Percentiles rank a stretch among this genome's conserved stretches.
Conservation (phyloP, 2,113 vertebrate genomes). For the Oenanthe oenanthe region DNA sequence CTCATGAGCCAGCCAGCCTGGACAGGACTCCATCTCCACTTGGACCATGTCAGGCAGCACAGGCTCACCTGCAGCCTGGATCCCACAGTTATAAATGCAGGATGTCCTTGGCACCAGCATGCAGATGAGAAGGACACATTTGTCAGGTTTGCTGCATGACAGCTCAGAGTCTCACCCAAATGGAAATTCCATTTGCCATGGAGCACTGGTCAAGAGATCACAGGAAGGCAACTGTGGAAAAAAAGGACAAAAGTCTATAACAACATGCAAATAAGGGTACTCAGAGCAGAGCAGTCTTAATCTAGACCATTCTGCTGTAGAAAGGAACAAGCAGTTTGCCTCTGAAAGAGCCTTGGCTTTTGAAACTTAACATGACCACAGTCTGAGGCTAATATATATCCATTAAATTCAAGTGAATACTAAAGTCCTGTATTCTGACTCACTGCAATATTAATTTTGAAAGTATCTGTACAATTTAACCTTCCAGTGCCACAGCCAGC, state of each 20-base stretch:
- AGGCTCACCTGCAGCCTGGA: background rate
- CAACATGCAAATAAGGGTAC: background rate
- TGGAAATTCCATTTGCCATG: background rate
- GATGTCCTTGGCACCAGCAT: background rate
- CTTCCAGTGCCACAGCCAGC: constrained; percentile 37
- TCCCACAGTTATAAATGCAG: background rate
- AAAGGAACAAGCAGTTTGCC: background rate
- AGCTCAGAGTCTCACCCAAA: background rate
- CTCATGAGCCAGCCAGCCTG: background rate
- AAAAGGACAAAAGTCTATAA: background rate
- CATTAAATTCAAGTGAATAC: background rate
- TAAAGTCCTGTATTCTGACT: background rate
- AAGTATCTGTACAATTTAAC: constrained; percentile 37
- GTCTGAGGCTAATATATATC: background rate
- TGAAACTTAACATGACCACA: background rate
- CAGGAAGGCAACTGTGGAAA: background rate
- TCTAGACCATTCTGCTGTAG: background rate
- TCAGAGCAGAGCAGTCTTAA: background rate
- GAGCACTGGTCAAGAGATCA: background rate
- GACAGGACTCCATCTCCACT: background rate
- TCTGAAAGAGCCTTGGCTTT: background rate
- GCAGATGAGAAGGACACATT: background rate
- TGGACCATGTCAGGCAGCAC: background rate
- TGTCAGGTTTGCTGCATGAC: background rate
- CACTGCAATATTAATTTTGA: background rate